Evolutionary conservation across 1,140 invertebrate species (phyloP), one percentile per base, ranked within the genome.

Genomic region (Cheumatopsyche charites): DNA sequence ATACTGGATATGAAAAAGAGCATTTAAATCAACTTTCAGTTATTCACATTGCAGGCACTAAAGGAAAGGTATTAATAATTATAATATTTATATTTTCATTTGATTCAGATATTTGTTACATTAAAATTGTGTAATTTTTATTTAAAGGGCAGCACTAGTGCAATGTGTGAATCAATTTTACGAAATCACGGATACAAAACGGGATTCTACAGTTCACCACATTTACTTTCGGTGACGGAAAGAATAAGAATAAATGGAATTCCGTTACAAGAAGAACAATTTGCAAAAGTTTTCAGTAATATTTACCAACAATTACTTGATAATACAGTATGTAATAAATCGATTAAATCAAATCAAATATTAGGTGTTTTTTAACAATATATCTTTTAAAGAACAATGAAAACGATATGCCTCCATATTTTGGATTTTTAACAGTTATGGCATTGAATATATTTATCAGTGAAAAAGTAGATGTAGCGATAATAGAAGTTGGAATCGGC

Each of bases 401-500:
- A 1, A 78, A 82, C 2, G 92, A 94, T 75, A 94, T 98, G 91
- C 98, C 98, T 0, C 84, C 89, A 7, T 99, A 98, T 82, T 99
- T 99, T 83, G 89, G 91, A 69, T 98, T 99, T 80, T 82, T 99
- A 0, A 98, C 97, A 0, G 85, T 98, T 13, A 85, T 99, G 84
- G 93, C 94, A 13, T 94, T 97, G 76, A 88, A 97, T 78, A 83
- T 98, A 2, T 99, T 99, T 81, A 55, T 96, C 0, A 82, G 90
- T 65, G 91, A 96, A 79, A 88, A 94, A 74, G 90, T 97, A 5
- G 95, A 99, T 80, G 96, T 98, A 6, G 94, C 93, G 1, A 90
- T 99, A 43, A 79, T 99, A 6, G 98, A 99, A 86, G 97, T 98
- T 52, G 98, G 98, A 11, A 97, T 99, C 75, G 98, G 98, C 0